Conservation (phyloP, 2,888 invertebrate species). For the Rhimphoctona megacephalus region DNA sequence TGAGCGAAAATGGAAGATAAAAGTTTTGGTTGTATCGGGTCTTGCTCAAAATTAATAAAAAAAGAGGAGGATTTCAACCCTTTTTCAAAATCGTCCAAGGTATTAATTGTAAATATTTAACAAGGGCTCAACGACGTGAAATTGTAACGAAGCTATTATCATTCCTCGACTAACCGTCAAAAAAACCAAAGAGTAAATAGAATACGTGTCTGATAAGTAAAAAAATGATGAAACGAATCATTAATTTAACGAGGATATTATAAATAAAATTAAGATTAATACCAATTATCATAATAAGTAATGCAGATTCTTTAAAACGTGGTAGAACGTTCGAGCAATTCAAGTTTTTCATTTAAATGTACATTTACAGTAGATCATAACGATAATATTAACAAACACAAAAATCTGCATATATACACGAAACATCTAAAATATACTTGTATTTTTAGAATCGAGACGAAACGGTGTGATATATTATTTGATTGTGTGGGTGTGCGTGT, state of each 20-base stretch:
- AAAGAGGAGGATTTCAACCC: constrained; percentile 14
- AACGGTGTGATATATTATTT: constrained; percentile 68
- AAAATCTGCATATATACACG: constrained; percentile 30
- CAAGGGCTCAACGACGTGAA: background rate
- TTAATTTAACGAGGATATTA: constrained; percentile 11
- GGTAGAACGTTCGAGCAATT: constrained; percentile 11
- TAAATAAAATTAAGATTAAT: constrained; percentile 5
- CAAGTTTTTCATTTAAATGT: constrained; percentile 48
- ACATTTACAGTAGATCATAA: constrained; percentile 60
- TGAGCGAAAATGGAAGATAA: background rate
- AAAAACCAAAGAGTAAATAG: constrained; percentile 31
- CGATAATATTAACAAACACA: constrained; percentile 31
- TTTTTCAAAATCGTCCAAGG: constrained; percentile 40
- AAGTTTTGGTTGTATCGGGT: constrained; percentile 2
- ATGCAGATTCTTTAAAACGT: background rate
- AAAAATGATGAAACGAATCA: constrained; percentile 2
- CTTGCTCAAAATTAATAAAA: constrained; percentile 49
- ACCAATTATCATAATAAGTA: constrained; percentile 38
- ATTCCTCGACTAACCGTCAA: constrained; percentile 14
- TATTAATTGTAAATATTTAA: constrained; percentile 63
- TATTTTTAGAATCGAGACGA: constrained; percentile 64
- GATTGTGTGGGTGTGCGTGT: constrained; percentile 53
- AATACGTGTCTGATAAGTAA: background rate
- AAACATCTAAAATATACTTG: constrained; percentile 2
- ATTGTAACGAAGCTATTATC: background rate